Conservation (phyloP, 2,888 invertebrate genomes). For the Dicycla oo region DNA sequence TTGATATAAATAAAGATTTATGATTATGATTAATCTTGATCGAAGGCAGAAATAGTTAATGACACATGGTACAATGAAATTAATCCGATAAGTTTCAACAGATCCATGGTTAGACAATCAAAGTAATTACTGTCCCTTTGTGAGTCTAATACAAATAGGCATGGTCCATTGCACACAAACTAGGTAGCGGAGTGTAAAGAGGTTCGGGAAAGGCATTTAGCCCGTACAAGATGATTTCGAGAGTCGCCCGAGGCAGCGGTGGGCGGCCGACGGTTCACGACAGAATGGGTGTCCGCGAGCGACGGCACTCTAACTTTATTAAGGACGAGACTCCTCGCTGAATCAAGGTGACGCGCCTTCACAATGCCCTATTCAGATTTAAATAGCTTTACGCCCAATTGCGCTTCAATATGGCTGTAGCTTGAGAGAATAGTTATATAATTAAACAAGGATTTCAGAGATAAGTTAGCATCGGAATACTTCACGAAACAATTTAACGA, state of each 20-base stretch:
- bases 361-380: slow-evolving; percentile 90
- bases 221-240: slow-evolving; percentile 78
- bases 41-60: neutral
- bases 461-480: slow-evolving; percentile 72
- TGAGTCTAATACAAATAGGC: slow-evolving; percentile 65
- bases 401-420: slow-evolving; percentile 87
- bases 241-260: slow-evolving; percentile 75
- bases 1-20: no score
- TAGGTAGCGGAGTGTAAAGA: slow-evolving; percentile 74
- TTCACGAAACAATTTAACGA: slow-evolving; percentile 68
- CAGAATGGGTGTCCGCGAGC: slow-evolving; percentile 77
- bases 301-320: slow-evolving; percentile 88
- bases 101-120: slow-evolving; percentile 60
- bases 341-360: slow-evolving; percentile 89
- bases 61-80: slow-evolving; percentile 15
- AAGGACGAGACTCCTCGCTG: slow-evolving; percentile 83
- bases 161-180: slow-evolving; percentile 73
- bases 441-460: slow-evolving; percentile 85
- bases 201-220: slow-evolving; percentile 78
- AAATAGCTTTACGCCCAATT: slow-evolving; percentile 91
- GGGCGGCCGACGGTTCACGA: slow-evolving; percentile 68
- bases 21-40: no score
- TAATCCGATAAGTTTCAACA: slow-evolving; percentile 49
- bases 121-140: slow-evolving; percentile 68
- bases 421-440: slow-evolving; percentile 86